Evolutionary conservation across 1,140 invertebrate genomes (phyloP), one percentile per base, ranked within the genome.

Genomic region (Bombus cullumanus): DNA sequence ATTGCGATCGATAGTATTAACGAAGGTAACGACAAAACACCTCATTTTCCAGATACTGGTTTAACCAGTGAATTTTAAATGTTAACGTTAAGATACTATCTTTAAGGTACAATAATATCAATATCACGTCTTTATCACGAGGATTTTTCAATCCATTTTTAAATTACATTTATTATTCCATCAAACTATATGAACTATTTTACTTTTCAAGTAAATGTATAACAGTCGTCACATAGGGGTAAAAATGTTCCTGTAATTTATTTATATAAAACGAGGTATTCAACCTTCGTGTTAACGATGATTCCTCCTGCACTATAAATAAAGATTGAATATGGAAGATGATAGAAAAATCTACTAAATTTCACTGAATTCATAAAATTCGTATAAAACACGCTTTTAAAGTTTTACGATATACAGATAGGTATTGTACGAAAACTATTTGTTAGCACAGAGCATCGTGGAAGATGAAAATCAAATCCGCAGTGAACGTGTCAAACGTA

Each of bases 1-100:
- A 15, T 15, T 53, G 18, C 39, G 64, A 68, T 77, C 41, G 31
- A 86, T 87, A 37, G 41, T 18, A 47, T 78, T 78, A 77, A 64
- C 57, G 3, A 62, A 39, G 34, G 43, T 34, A 28, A 37, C n/a
- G 9, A 28, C 25, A 3, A 37, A 75, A 57, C 28, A 34, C 1
- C 25, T 41, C 28, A 8, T 72, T 72, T 37, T 13, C n/a, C n/a
- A 18, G 41, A 25, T 13, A n/a, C 1, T 34, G 9, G 28, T 6
- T 18, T 18, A 15, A 31, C 9, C 9, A 6, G 9, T 34, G 34
- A 68, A 68, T 37, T 37, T 68, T 68, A 2, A 34, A 37, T 22
- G 3, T 22, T 4, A 9, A 37, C 15, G 8, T n/a, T 5, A 5
- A 13, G 0, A 4, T n/a, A 5, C 28, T 62, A n/a, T 13, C 3